Evolutionary conservation across 2,888 invertebrate species (phyloP).

Genomic region (Latrodectus elegans): DNA sequence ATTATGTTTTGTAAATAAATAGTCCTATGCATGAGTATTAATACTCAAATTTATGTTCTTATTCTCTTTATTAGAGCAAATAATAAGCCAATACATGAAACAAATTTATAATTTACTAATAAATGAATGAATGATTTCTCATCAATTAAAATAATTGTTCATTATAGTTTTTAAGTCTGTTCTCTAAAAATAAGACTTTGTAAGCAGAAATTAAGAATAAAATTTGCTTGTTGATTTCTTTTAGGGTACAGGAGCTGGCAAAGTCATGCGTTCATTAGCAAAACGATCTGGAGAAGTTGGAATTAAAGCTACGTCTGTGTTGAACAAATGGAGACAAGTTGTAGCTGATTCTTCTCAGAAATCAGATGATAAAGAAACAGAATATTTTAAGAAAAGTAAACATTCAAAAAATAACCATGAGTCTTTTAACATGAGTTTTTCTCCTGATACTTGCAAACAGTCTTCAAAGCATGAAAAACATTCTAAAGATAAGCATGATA

Average conservation of each 20-base stretch:
- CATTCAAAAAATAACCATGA: background rate
- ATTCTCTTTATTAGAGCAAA: background rate
- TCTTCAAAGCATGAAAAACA: background rate
- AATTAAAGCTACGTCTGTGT: constrained; percentile 31
- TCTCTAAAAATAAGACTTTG: background rate
- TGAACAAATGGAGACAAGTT: constrained; percentile 40
- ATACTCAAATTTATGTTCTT: background rate
- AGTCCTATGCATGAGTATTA: too few relatives aligned
- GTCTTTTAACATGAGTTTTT: background rate
- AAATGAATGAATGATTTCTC: background rate
- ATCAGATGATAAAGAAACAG: background rate
- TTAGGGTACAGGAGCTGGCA: constrained; percentile 64
- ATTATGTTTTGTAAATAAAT: too few relatives aligned
- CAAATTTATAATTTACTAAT: background rate
- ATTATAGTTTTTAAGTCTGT: background rate
- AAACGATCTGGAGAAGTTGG: constrained; percentile 58
- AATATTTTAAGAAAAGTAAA: background rate
- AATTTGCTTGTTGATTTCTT: background rate
- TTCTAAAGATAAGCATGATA: background rate
- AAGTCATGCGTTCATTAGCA: constrained; percentile 41
- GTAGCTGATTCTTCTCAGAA: constrained; percentile 14
- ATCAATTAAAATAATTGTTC: background rate
- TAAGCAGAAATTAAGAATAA: background rate
- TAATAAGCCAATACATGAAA: too few relatives aligned
- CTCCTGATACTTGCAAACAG: background rate